Conservation (phyloP, 2,797 vertebrate species). For the Rhynchonycteris naso region DNA sequence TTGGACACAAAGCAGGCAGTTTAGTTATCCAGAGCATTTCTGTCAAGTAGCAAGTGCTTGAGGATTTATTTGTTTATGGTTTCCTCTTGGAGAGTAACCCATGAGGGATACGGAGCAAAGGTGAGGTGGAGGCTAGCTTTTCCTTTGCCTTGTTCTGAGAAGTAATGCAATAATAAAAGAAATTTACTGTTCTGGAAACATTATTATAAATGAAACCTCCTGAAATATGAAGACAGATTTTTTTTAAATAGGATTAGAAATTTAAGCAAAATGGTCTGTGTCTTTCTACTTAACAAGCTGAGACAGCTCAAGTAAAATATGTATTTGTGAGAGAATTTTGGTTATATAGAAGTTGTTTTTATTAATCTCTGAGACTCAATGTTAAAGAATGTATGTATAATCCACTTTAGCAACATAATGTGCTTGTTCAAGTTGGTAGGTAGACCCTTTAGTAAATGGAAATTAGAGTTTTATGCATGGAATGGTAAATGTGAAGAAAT, state of each 20-base stretch:
- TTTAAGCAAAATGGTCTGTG: not conserved
- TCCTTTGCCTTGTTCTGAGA: constrained; percentile 44
- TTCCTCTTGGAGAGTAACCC: constrained; percentile 12
- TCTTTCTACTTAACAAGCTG: not conserved
- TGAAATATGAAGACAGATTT: not conserved
- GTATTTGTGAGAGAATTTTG: not conserved
- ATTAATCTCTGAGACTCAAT: not conserved
- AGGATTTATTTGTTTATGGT: constrained; percentile 48
- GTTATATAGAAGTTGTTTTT: constrained; percentile 2
- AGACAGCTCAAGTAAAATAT: constrained; percentile 1
- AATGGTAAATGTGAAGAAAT: constrained; percentile 10
- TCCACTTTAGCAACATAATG: constrained; percentile 27
- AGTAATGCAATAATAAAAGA: not conserved
- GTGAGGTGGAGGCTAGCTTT: not conserved
- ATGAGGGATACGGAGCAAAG: not conserved
- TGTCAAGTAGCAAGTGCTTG: constrained; percentile 45
- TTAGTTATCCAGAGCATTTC: constrained; percentile 39
- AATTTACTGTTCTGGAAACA: not conserved
- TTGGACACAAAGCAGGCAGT: constrained; percentile 17
- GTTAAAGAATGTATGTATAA: constrained; percentile 50
- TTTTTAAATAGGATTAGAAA: constrained; percentile 21
- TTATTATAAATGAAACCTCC: constrained; percentile 64
- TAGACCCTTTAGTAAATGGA: not conserved
- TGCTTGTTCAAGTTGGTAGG: not conserved
- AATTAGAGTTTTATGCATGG: not conserved